Base-by-base conservation (phyloP, 2,797 vertebrate genomes). In the Myotis daubentonii region DNA sequence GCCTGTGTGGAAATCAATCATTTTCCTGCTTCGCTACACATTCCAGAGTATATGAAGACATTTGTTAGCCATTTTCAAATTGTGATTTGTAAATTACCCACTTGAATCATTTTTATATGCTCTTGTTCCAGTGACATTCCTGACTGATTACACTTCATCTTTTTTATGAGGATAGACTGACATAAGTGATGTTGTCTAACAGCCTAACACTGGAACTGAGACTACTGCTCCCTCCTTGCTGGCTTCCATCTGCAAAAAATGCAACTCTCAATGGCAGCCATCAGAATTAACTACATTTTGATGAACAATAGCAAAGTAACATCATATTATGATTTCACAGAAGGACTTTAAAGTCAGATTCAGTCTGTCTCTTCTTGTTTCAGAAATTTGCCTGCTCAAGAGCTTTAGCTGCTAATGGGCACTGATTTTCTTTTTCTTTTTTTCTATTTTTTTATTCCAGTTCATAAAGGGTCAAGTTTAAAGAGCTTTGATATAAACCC, bases 271-370 rank as follows among this genome's bases (percentile, higher is more conserved):
- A 89, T n/a, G 75, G 89, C 89, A 91, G 97, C 95, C 96, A 81
- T 97, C 94, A 94, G 79, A 93, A 94, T 96, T 97, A 98, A 98
- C 97, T 95, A 94, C 82, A 96, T 71, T 90, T 96, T 97, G 97
- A 98, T 98, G 98, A 98, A 98, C 96, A 98, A 96, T 83, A 97
- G 96, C 93, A 95, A 95, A 97, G 91, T 87, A 96, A 86, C 82
- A 83, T 93, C 94, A 87, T 88, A 78, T 96, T 93, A 97, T 96
- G 95, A 85, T 87, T 97, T 96, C 91, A 44, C 53, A 92, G 97
- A 91, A 96, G 60, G 84, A 88, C 84, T 98, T 95, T 87, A 79
- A 97, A 97, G 65, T 65, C 22, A 80, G 19, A 44, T 53, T 83
- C 10, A 66, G 28, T 30, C 71, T 60, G 25, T 70, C 51, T 84